Percentiles rank a stretch among this genome's conserved stretches.
phyloP scores from a whole-genome alignment of 1,140 invertebrate species.

The Paracyclopina nana region DNA sequence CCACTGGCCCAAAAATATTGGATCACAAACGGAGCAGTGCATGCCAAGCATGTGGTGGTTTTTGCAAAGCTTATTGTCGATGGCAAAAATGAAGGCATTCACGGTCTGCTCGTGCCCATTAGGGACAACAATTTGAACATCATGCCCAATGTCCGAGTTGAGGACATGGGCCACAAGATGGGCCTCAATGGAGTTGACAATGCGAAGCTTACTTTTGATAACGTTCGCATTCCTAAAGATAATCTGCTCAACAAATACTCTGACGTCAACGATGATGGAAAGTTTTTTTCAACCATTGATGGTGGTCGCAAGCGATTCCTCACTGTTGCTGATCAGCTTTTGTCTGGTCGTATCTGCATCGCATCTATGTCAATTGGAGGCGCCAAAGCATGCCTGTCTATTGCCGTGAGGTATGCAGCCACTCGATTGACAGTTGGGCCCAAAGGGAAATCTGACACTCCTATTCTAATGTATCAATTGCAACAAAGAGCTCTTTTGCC shows the following conservation, averaged over 20 bases:
- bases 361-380: slow-evolving; percentile 24
- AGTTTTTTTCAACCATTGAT: slow-evolving; percentile 23
- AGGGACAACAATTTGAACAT: slow-evolving; percentile 24
- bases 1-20: slow-evolving; percentile 26
- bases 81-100: slow-evolving; percentile 23
- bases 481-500: slow-evolving; percentile 26
- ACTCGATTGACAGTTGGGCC: slow-evolving; percentile 25
- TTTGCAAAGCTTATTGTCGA: slow-evolving; percentile 24
- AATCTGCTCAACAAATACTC: slow-evolving; percentile 24
- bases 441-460: slow-evolving; percentile 25
- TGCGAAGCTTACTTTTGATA: slow-evolving; percentile 25
- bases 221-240: slow-evolving; percentile 24
- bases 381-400: slow-evolving; percentile 23
- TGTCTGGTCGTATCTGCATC: slow-evolving; percentile 26
- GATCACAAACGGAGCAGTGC: slow-evolving; percentile 27
- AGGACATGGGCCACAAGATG: slow-evolving; percentile 28
- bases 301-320: slow-evolving; percentile 23
- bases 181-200: slow-evolving; percentile 27
- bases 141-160: slow-evolving; percentile 23
- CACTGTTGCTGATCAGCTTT: slow-evolving; percentile 26
- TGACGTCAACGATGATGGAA: slow-evolving; percentile 22
- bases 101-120: slow-evolving; percentile 24
- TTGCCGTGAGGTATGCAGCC: slow-evolving; percentile 24
- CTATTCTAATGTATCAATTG: slow-evolving; percentile 25
- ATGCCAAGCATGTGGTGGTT: slow-evolving; percentile 25